phyloP scores from a whole-genome alignment of 2,888 invertebrate genomes.

The Apamea crenata region DNA sequence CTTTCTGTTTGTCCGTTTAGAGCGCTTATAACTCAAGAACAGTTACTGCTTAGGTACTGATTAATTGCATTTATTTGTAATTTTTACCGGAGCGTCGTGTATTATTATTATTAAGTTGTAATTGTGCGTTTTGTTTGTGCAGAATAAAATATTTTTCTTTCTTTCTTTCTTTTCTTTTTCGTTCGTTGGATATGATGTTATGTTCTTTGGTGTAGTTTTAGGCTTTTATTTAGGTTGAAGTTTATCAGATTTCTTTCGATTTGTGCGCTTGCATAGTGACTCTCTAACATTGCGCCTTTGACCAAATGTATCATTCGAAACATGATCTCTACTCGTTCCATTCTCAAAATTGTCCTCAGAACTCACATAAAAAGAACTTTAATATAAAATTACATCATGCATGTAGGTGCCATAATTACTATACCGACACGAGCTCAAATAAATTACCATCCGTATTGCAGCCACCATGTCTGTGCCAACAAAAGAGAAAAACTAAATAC shows the following conservation, averaged over 20 bases:
- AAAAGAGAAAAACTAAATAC: slow-evolving; percentile 1
- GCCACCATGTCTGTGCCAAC: slow-evolving; percentile 22
- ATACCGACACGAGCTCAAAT: slow-evolving; percentile 14
- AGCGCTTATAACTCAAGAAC: not conserved
- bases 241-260: too few relatives aligned
- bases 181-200: too few relatives aligned
- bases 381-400: not conserved
- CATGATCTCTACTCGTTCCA: not conserved
- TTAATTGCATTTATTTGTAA: not conserved
- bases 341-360: not conserved
- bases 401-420: not conserved
- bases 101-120: too few relatives aligned
- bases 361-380: not conserved
- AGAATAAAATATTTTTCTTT: too few relatives aligned
- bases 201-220: too few relatives aligned
- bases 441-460: slow-evolving; percentile 23
- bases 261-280: too few relatives aligned
- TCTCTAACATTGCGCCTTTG: too few relatives aligned
- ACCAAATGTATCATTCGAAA: too few relatives aligned
- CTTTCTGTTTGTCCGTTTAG: not conserved
- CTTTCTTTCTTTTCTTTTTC: too few relatives aligned
- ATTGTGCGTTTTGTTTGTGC: too few relatives aligned
- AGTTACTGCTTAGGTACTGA: not conserved
- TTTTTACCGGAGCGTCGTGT: too few relatives aligned
- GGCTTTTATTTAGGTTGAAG: too few relatives aligned